Base-by-base conservation (phyloP, 2,113 vertebrate species). In the Agapornis roseicollis region DNA sequence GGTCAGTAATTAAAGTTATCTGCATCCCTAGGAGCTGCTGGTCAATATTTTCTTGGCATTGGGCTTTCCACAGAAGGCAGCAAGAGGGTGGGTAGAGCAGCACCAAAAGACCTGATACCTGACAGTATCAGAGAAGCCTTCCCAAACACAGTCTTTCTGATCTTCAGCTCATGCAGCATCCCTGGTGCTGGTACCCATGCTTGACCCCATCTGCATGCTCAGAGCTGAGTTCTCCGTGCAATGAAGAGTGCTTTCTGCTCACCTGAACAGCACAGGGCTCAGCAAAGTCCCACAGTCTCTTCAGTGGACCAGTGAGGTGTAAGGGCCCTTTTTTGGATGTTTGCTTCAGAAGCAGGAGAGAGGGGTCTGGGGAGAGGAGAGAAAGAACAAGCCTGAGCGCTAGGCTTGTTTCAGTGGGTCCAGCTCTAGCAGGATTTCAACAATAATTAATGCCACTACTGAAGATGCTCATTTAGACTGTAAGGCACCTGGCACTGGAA, bases 371-470 rank as follows among this genome's bases (percentile, higher is more conserved):
- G 47, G 44, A 90, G 79, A 76, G 2, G 28, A 60, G 35, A 77
- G 35, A 44, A 70, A 52, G 20, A 66, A 12, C 1, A 4, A 46
- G 46, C 3, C 0, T 65, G 50, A 86, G 58, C 64, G 5, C 86
- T 60, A 78, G 64, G 33, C 29, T 80, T 73, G 22, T 88, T 94
- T 80, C 63, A 92, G 27, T 55, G 77, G 80, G 86, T 47, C 20
- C 46, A 23, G 46, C 46, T 47, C 20, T 23, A 10, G 29, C 42
- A 81, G 73, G 52, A 89, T 71, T 71, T 79, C 78, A 69, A 17
- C 61, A 94, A 44, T 79, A 95, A 87, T 92, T 92, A 92, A 76
- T 89, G 44, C 60, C 47, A 23, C 53, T 52, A 52, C 86, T 93
- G 92, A 91, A 52, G 85, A 81, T 25, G 25, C 42, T 78, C 69